phyloP scores from a whole-genome alignment of 2,888 invertebrate genomes.

The Protophormia terraenovae region DNA sequence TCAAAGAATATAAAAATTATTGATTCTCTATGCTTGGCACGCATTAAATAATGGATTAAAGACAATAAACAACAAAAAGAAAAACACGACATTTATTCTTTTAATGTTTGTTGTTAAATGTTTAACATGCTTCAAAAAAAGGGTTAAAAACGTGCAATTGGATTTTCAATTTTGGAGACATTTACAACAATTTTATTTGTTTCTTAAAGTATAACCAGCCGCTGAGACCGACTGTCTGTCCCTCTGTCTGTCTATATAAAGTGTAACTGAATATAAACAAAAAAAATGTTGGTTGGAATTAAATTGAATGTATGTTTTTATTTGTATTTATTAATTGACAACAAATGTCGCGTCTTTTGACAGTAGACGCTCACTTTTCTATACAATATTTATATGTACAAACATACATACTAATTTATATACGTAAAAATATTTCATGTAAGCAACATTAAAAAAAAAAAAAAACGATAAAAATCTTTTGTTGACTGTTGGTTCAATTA shows the following conservation, averaged over 20 bases:
- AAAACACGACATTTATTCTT: conserved; percentile 35
- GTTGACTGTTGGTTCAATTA: conserved; percentile 54
- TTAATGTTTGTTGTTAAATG: conserved; percentile 25
- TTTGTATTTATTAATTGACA: conserved; percentile 67
- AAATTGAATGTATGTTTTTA: conserved; percentile 56
- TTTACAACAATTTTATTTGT: conserved; percentile 12
- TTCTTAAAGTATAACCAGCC: neutral
- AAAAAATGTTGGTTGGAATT: conserved; percentile 6
- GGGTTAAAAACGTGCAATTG: conserved; percentile 61
- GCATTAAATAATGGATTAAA: conserved; percentile 57
- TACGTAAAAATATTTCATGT: too few relatives aligned
- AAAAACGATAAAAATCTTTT: conserved; percentile 55
- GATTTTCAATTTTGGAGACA: conserved; percentile 9
- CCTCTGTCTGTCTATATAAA: neutral
- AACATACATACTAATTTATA: neutral
- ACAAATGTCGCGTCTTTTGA: conserved; percentile 67
- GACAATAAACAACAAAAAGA: neutral
- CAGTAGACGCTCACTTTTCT: conserved; percentile 56
- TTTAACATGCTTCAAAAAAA: conserved; percentile 32
- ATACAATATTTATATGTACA: neutral
- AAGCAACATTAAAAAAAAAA: conserved; percentile 6
- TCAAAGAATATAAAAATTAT: neutral
- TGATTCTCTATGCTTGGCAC: conserved; percentile 60
- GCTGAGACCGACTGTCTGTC: neutral
- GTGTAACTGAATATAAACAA: conserved; percentile 20